Percentiles rank a stretch among this genome's conserved stretches.
phyloP scores from a whole-genome alignment of 2,113 vertebrate genomes.

The Corynorhinus townsendii region DNA sequence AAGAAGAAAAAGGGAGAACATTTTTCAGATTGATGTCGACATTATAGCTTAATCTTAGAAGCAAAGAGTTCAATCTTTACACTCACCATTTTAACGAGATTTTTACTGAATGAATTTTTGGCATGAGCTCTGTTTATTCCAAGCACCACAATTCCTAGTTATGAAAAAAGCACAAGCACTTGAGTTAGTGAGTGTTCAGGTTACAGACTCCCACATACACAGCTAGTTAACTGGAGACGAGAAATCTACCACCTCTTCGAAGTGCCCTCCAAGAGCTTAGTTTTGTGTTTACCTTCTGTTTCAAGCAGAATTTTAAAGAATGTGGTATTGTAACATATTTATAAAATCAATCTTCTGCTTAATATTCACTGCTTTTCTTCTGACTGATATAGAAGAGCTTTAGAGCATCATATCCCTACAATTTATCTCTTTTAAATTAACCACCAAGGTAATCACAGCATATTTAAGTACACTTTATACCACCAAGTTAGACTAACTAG shows the following conservation, averaged over 20 bases:
- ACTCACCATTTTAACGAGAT: constrained; percentile 94
- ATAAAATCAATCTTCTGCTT: background rate
- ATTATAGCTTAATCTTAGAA: constrained; percentile 51
- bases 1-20: constrained; percentile 6
- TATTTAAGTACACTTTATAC: background rate
- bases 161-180: constrained; percentile 41
- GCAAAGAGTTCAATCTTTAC: constrained; percentile 34
- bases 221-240: background rate
- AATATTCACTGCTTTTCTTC: background rate
- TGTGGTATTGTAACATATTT: background rate
- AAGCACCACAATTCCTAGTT: constrained; percentile 93
- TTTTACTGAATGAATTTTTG: constrained; percentile 97
- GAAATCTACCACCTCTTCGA: background rate
- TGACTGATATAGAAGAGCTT: background rate
- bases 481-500: background rate
- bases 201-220: background rate
- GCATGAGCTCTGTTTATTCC: constrained; percentile 95
- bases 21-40: constrained; percentile 61
- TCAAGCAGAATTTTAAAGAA: background rate
- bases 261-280: background rate
- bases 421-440: background rate
- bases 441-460: background rate
- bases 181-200: background rate
- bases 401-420: background rate
- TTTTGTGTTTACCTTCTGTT: background rate